Evolutionary conservation across 2,888 invertebrate species (phyloP).

Genomic region (Strigamia maritima): DNA sequence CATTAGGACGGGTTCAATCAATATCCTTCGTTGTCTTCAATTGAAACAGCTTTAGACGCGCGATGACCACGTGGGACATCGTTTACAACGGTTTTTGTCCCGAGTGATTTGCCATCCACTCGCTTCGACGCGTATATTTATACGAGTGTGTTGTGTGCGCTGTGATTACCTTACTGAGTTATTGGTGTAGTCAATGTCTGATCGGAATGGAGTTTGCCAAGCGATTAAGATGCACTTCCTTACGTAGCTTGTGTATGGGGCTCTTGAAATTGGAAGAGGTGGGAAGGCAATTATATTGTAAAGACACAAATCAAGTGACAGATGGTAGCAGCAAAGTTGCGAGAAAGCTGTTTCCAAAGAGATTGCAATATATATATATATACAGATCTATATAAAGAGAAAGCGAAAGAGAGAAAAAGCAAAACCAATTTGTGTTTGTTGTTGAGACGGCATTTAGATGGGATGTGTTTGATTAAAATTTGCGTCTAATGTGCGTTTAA

Average conservation of each 20-base stretch:
- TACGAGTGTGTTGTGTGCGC: constrained; percentile 10
- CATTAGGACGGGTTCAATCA: constrained; percentile 1
- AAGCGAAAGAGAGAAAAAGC: neutral
- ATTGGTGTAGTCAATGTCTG: constrained; percentile 5
- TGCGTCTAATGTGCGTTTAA: neutral
- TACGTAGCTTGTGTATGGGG: neutral
- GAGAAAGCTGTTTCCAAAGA: constrained; percentile 15
- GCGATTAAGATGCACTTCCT: constrained; percentile 15
- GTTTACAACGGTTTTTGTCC: constrained; percentile 6
- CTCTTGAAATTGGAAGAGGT: constrained; percentile 10
- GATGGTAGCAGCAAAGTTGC: constrained; percentile 10
- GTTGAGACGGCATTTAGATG: neutral
- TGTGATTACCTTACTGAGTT: constrained; percentile 5
- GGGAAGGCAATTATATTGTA: constrained; percentile 15
- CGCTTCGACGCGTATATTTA: neutral
- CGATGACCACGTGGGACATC: constrained; percentile 10
- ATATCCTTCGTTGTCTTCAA: neutral
- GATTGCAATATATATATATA: constrained; percentile 12
- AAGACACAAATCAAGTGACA: constrained; percentile 15
- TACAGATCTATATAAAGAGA: neutral
- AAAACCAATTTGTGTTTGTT: constrained; percentile 1
- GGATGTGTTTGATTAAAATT: constrained; percentile 1
- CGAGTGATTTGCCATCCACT: constrained; percentile 2
- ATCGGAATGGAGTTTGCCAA: constrained; percentile 10
- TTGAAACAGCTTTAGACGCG: constrained; percentile 10